These are phyloP conservation scores for Centroberyx gerrardi DNA, from an alignment of 2,797 vertebrate species.

Conservation along the genomic window DNA sequence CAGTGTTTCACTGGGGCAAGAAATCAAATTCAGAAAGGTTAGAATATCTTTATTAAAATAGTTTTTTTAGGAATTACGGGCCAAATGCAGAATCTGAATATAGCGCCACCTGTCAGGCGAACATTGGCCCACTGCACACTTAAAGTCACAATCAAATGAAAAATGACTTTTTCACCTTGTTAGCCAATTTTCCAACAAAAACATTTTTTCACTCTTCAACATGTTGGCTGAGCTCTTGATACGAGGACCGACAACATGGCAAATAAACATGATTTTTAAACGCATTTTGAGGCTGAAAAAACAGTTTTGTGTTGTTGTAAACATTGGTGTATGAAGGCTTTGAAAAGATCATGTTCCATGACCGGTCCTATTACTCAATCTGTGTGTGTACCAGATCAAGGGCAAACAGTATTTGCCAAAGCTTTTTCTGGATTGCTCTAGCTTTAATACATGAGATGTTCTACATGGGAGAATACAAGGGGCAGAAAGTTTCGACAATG, in stretches of 20 bases:
- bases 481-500: too few relatives aligned
- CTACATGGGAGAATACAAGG: too few relatives aligned
- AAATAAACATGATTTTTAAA: neutral
- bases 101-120: neutral
- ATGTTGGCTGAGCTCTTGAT: neutral
- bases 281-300: constrained; percentile 18
- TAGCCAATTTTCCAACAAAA: too few relatives aligned
- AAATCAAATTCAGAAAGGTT: constrained; percentile 18
- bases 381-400: neutral
- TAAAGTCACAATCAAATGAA: constrained; percentile 1
- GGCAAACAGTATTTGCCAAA: neutral
- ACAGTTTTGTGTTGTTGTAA: constrained; percentile 6
- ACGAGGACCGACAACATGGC: neutral
- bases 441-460: neutral
- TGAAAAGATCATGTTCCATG: constrained; percentile 3
- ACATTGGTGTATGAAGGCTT: constrained; percentile 12
- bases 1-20: constrained; percentile 25
- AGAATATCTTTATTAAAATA: neutral
- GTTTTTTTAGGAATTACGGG: neutral
- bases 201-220: too few relatives aligned
- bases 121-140: neutral
- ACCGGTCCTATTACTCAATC: neutral
- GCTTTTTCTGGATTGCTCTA: neutral
- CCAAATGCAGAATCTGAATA: neutral
- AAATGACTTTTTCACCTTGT: too few relatives aligned